Conservation (phyloP, 1,140 invertebrate species). For the Leptinotarsa defecta region DNA sequence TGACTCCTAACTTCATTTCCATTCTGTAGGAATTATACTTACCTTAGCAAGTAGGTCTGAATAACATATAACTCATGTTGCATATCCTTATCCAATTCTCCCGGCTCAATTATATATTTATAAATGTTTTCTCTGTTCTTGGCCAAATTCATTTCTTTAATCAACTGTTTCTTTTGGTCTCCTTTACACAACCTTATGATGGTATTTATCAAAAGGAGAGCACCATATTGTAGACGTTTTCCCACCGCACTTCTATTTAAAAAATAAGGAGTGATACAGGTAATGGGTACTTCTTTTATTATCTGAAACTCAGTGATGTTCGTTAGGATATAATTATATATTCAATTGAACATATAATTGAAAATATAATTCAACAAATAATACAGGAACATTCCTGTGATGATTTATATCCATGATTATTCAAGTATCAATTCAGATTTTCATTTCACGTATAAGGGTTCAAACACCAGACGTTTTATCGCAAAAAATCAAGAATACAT, state of each 20-base stretch:
- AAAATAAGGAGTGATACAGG: slow-evolving; percentile 39
- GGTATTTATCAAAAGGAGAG: slow-evolving; percentile 46
- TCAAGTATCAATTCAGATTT: no score
- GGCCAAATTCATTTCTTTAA: slow-evolving; percentile 47
- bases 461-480: no score
- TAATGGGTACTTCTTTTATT: slow-evolving; percentile 37
- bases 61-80: slow-evolving; percentile 50
- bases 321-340: no score
- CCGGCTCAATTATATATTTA: slow-evolving; percentile 44
- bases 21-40: slow-evolving; percentile 6
- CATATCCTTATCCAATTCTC: slow-evolving; percentile 39
- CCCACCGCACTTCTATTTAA: slow-evolving; percentile 20
- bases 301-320: slow-evolving; percentile 35
- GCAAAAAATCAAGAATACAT: no score
- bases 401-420: no score
- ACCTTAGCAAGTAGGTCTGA: slow-evolving; percentile 49
- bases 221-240: slow-evolving; percentile 40
- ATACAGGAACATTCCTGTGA: no score
- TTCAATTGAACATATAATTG: no score
- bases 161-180: slow-evolving; percentile 41
- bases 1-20: background rate
- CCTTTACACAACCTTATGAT: slow-evolving; percentile 45
- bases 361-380: no score
- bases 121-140: slow-evolving; percentile 46
- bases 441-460: no score